A percentile compares a stretch with the other conserved stretches of the same genome.
Conservation (phyloP, 2,888 invertebrate species). For the Odontomyia ornata region DNA sequence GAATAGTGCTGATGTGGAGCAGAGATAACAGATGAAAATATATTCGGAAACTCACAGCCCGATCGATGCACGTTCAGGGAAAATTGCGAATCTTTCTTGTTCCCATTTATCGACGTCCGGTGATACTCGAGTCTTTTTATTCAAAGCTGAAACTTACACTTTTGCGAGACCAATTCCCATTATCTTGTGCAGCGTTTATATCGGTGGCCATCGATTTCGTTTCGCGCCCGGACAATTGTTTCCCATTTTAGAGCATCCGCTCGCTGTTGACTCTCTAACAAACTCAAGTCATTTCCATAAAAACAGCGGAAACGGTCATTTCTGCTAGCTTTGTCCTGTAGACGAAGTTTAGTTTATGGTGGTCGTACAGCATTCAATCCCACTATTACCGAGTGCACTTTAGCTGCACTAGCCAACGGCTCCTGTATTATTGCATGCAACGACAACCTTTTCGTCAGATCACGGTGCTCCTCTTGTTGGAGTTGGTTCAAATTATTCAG, state of each 20-base stretch:
- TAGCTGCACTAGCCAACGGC: not conserved
- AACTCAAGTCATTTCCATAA: conserved; percentile 34
- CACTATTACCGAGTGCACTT: conserved; percentile 5
- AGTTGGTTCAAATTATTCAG: not conserved
- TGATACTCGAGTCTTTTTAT: not conserved
- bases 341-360: conserved; percentile 7
- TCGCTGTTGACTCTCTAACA: conserved; percentile 14
- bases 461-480: not conserved
- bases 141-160: conserved; percentile 10
- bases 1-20: not conserved
- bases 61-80: not conserved
- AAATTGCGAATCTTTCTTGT: not conserved
- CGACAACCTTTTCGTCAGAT: conserved; percentile 3
- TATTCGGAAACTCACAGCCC: conserved; percentile 20
- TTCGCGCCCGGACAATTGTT: conserved; percentile 22
- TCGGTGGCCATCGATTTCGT: not conserved
- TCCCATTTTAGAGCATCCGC: conserved; percentile 33
- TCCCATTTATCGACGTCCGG: conserved; percentile 14
- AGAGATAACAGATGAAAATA: conserved; percentile 29
- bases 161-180: conserved; percentile 35
- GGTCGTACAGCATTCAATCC: not conserved
- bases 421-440: not conserved
- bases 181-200: conserved; percentile 8
- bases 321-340: not conserved
- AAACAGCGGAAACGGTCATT: conserved; percentile 35